Base-by-base conservation (phyloP, 2,113 vertebrate genomes). In the Aix galericulata region DNA sequence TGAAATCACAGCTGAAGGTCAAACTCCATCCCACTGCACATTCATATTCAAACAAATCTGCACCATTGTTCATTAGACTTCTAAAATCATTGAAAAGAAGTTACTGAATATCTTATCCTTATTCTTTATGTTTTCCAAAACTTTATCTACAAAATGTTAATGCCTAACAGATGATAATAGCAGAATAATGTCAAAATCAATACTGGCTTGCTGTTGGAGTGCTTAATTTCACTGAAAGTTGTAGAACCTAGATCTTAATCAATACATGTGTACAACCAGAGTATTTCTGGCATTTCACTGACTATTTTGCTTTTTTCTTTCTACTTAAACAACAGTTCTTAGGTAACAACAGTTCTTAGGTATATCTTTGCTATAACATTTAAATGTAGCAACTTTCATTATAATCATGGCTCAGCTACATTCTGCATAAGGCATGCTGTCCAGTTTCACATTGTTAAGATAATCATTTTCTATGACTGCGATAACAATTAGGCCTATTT, bases 1-100 rank as follows among this genome's bases (percentile, higher is more conserved):
- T 99, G 99, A 99, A 99, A 99, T 99, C 99, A 99, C 98, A 99
- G 99, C 99, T 99, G 99, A 99, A 99, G 99, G 99, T 99, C 99
- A 99, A 99, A 99, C 98, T 99, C 98, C 98, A 99, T 99, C 99
- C 98, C 98, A 98, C 98, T 98, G 98, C 99, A 99, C 99, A 99
- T 99, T 99, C 99, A 99, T 99, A 99, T 99, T 99, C 99, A 99
- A 99, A 99, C 99, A 99, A 99, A 99, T 99, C 98, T 98, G 97
- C 97, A 97, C 98, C 97, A 98, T 98, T 98, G 98, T 98, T 98
- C 98, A 98, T 98, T 98, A 98, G 97, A 97, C 97, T 98, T 97
- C 98, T 98, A 97, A 98, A 98, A 98, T 98, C 98, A 97, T 86
- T 97, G 98, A 98, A 98, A 97, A 97, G 97, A 98, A 98, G 98